Percentiles rank a stretch among this genome's conserved stretches.
phyloP scores from a whole-genome alignment of 1,140 invertebrate species.

The Aphaenogaster rudis region DNA sequence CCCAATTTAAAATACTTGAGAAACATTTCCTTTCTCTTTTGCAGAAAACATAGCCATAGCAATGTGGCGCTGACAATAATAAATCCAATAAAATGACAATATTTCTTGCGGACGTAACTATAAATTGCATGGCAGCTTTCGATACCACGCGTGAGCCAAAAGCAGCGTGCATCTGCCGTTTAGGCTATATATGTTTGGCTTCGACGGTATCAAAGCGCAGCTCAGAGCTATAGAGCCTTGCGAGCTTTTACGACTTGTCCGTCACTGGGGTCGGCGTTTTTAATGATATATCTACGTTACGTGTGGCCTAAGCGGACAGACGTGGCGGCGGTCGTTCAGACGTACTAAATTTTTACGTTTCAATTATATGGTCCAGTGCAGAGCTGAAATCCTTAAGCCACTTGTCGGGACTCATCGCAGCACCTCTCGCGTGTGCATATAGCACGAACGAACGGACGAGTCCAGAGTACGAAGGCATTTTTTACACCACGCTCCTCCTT shows the following conservation, averaged over 20 bases:
- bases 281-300: constrained; percentile 77
- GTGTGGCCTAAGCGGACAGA: constrained; percentile 62
- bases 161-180: constrained; percentile 16
- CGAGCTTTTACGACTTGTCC: constrained; percentile 74
- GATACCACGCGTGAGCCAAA: constrained; percentile 20
- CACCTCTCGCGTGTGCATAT: not conserved
- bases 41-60: not conserved
- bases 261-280: constrained; percentile 70
- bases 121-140: constrained; percentile 27
- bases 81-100: constrained; percentile 28
- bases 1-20: constrained; percentile 11
- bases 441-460: constrained; percentile 26
- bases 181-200: constrained; percentile 24
- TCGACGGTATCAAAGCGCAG: constrained; percentile 14
- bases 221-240: constrained; percentile 16
- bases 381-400: constrained; percentile 34
- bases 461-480: constrained; percentile 58
- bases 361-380: constrained; percentile 72
- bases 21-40: not conserved
- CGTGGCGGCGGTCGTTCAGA: constrained; percentile 50
- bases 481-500: constrained; percentile 35
- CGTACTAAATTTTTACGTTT: constrained; percentile 81
- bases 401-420: constrained; percentile 34
- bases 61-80: not conserved
- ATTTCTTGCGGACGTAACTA: constrained; percentile 29